phyloP scores from a whole-genome alignment of 2,888 invertebrate species.

The Chironomus riparius region DNA sequence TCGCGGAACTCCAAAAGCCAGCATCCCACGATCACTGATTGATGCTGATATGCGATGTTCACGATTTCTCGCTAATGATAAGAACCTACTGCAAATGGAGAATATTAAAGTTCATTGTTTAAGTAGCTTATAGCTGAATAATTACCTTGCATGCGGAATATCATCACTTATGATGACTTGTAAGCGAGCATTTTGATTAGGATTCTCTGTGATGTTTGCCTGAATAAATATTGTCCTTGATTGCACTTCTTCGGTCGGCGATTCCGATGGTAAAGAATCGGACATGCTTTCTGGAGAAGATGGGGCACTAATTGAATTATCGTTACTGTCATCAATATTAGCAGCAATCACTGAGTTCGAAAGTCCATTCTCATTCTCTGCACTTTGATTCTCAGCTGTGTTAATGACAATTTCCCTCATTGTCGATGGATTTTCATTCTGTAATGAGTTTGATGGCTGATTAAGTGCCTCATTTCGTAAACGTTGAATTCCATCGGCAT shows the following conservation, averaged over 20 bases:
- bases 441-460: neutral
- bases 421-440: too few relatives aligned
- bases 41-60: neutral
- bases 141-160: conserved; percentile 22
- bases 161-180: conserved; percentile 14
- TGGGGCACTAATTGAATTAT: neutral
- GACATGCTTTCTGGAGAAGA: conserved; percentile 17
- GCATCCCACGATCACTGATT: conserved; percentile 40
- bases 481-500: neutral
- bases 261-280: conserved; percentile 29
- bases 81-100: neutral
- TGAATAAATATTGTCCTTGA: conserved; percentile 13
- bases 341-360: neutral
- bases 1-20: conserved; percentile 38
- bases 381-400: neutral
- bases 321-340: neutral
- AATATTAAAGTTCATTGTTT: too few relatives aligned
- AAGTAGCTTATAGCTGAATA: too few relatives aligned
- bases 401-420: too few relatives aligned
- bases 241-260: conserved; percentile 29
- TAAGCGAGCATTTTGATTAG: neutral
- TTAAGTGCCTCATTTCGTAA: neutral
- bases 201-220: conserved; percentile 11
- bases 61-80: neutral
- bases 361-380: too few relatives aligned